phyloP scores from a whole-genome alignment of 2,113 vertebrate species.

The Uria aalge region DNA sequence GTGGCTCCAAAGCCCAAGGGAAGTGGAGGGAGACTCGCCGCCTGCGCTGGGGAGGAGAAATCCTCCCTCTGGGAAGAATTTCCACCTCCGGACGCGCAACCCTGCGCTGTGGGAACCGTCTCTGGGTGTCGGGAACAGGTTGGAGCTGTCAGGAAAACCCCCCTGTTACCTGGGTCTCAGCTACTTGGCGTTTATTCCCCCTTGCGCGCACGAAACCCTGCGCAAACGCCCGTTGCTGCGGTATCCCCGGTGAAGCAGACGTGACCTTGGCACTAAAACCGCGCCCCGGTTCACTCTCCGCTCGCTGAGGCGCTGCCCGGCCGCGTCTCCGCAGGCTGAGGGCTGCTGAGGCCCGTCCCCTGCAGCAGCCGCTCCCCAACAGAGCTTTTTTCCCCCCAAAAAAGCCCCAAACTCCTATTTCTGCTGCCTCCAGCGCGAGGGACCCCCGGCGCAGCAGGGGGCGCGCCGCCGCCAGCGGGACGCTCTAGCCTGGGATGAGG shows the following conservation, averaged over 20 bases:
- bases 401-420: accelerated
- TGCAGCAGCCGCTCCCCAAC: background rate
- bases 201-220: accelerated
- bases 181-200: accelerated
- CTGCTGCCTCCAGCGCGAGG: accelerated
- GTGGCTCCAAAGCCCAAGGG: background rate
- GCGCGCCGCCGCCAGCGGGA: background rate
- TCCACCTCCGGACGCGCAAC: accelerated
- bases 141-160: background rate
- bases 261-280: background rate
- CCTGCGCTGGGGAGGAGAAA: accelerated
- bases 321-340: background rate
- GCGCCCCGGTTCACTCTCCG: background rate
- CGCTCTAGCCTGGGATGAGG: accelerated
- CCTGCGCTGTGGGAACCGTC: accelerated
- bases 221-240: accelerated
- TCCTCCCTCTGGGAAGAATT: accelerated
- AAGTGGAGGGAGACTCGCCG: accelerated
- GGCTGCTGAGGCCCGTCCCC: accelerated
- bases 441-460: background rate
- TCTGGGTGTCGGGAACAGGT: background rate
- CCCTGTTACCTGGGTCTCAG: accelerated
- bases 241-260: background rate
- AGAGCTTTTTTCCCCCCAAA: background rate
- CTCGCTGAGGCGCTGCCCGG: background rate